These are phyloP conservation scores for Aphis gossypii DNA, from an alignment of 1,140 invertebrate genomes.

Conservation along the genomic window DNA sequence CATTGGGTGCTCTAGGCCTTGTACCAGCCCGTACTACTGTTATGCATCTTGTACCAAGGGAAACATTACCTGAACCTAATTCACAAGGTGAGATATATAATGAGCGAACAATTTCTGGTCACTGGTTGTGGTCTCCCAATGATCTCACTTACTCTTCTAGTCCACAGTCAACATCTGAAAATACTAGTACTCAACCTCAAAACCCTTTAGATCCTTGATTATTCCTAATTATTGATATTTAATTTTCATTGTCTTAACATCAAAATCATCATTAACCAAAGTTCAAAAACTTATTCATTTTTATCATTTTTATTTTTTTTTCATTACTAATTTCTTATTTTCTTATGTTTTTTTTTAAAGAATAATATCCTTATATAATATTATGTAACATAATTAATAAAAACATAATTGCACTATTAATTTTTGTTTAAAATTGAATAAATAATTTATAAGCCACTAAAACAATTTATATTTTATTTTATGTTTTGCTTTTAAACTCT, in stretches of 20 bases:
- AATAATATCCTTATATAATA: too few relatives aligned
- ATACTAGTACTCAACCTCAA: background rate
- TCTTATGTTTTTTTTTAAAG: too few relatives aligned
- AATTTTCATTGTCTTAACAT: background rate
- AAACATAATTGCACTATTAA: too few relatives aligned
- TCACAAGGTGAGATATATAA: constrained; percentile 81
- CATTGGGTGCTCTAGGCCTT: constrained; percentile 93
- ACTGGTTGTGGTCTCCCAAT: constrained; percentile 53
- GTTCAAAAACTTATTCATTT: too few relatives aligned
- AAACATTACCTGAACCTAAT: constrained; percentile 98
- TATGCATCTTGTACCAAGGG: constrained; percentile 98
- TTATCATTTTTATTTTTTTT: too few relatives aligned
- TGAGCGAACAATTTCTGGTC: constrained; percentile 23
- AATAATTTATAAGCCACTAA: background rate
- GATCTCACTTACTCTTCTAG: background rate
- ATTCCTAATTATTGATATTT: background rate
- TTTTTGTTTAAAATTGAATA: background rate
- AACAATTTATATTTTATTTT: background rate
- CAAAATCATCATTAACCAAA: background rate
- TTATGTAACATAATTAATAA: too few relatives aligned
- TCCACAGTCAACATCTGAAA: background rate
- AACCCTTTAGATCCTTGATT: background rate
- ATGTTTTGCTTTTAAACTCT: too few relatives aligned
- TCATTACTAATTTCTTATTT: too few relatives aligned
- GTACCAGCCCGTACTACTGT: constrained; percentile 97